Evolutionary conservation across 2,797 vertebrate genomes (phyloP).

Genomic region (Acrossocheilus fasciatus): DNA sequence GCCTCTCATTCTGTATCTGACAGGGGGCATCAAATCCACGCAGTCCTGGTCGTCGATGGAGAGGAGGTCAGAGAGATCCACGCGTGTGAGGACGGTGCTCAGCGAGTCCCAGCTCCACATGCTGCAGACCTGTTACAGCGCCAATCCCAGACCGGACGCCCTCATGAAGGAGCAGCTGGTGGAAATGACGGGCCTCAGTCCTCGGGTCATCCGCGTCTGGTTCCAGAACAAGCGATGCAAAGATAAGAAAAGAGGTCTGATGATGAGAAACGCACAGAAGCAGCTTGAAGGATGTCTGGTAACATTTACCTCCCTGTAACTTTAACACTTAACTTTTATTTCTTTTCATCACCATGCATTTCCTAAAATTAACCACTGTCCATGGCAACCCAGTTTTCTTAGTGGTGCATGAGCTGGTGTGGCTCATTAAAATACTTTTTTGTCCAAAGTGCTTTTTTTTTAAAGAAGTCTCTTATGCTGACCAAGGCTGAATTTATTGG

Average conservation of each 20-base stretch:
- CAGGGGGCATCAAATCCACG: slow-evolving; percentile 22
- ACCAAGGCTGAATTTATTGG: too few relatives aligned
- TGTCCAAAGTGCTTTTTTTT: too few relatives aligned
- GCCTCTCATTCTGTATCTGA: background rate
- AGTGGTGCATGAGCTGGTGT: too few relatives aligned
- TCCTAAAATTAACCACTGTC: too few relatives aligned
- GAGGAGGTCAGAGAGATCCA: slow-evolving; percentile 85
- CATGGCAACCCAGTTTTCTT: too few relatives aligned
- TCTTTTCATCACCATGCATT: too few relatives aligned
- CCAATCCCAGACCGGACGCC: slow-evolving; percentile 94
- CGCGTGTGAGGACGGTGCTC: slow-evolving; percentile 91
- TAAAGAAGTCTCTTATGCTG: too few relatives aligned
- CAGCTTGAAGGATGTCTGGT: slow-evolving; percentile 91
- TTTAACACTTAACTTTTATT: too few relatives aligned
- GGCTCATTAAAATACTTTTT: too few relatives aligned
- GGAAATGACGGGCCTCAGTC: slow-evolving; percentile 95
- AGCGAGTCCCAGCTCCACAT: slow-evolving; percentile 96
- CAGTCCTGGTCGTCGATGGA: background rate
- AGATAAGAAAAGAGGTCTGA: slow-evolving; percentile 92
- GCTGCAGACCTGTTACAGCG: slow-evolving; percentile 92
- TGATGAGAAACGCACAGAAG: slow-evolving; percentile 93
- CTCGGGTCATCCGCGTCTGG: slow-evolving; percentile 96
- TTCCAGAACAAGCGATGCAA: slow-evolving; percentile 99
- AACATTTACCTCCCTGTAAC: too few relatives aligned
- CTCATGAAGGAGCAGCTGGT: slow-evolving; percentile 97